Evolutionary conservation across 2,888 invertebrate species (phyloP), one percentile per base, ranked within the genome.

Genomic region (Herminia tarsipennalis): DNA sequence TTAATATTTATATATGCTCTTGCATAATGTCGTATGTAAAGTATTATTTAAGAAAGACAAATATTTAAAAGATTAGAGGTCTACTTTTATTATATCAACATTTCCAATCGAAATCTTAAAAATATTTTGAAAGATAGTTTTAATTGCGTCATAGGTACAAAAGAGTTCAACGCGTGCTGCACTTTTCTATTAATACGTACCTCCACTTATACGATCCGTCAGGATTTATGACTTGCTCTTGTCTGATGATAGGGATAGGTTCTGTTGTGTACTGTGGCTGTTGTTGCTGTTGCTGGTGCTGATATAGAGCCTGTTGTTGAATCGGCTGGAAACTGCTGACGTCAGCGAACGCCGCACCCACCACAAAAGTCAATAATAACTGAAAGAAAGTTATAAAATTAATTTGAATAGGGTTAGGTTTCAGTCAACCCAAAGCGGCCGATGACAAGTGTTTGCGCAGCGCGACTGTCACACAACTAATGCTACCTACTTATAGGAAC

Each of bases 201-300:
- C 88, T 92, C 83, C 88, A 93, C 67, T 91, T 92, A 62, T 93
- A 94, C 39, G 94, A 94, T 53, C 95, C 95, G 78, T 95, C 95
- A 18, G 93, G 93, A 66, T 94, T 94, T 12, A 94, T 92, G 68
- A 94, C 93, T 64, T 94, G 94, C 57, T 95, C 94, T 76, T 95
- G 95, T 41, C 93, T 81, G 32, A 95, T 82, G 45, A 95, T 95
- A 8, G 95, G 94, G 20, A 95, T 93, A 0, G 93, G 93, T 53
- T 94, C 94, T 2, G 92, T 93, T 0, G 88, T 79, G 28, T 92
- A 89, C 25, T 73, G 72, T 28, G 78, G 81, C 24, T 81, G 81
- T 17, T 79, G 78, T 16, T 73, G 73, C 17, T n/a, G 59, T 6
- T 59, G 67, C n/a, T 68, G 70, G 10, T 76, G 76, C 29, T 78